A percentile compares a stretch with the other conserved stretches of the same genome.
phyloP scores from a whole-genome alignment of 2,797 vertebrate genomes.

The Gymnocypris eckloni region DNA sequence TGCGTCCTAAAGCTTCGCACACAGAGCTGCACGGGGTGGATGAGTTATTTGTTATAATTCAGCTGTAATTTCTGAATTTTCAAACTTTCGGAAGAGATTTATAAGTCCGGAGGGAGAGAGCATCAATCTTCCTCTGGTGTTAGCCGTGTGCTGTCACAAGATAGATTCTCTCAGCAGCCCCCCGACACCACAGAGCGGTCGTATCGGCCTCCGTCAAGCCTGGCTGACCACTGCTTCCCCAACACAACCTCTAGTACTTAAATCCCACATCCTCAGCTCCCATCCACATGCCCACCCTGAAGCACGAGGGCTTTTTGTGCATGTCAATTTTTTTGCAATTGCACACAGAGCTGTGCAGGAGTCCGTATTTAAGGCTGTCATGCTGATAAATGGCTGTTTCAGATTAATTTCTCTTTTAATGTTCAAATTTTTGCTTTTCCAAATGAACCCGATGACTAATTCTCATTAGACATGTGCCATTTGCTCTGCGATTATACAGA shows the following conservation, averaged over 20 bases:
- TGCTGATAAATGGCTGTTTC: conserved; percentile 75
- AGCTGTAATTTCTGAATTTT: conserved; percentile 77
- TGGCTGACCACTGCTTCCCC: conserved; percentile 71
- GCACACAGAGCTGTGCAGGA: not conserved
- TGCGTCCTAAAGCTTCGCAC: conserved; percentile 5
- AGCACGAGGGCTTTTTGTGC: not conserved
- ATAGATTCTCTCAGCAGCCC: conserved; percentile 75
- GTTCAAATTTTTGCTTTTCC: conserved; percentile 34
- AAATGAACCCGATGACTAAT: conserved; percentile 22
- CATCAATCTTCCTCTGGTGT: conserved; percentile 73
- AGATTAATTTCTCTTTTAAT: conserved; percentile 33
- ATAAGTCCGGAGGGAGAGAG: conserved; percentile 64
- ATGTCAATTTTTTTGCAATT: not conserved
- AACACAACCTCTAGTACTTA: conserved; percentile 42
- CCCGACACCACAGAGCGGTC: conserved; percentile 70
- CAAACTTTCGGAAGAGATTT: conserved; percentile 70
- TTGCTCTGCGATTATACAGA: conserved; percentile 36
- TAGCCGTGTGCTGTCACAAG: conserved; percentile 67
- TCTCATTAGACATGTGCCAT: conserved; percentile 40
- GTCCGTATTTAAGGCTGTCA: conserved; percentile 75
- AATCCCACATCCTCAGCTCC: conserved; percentile 66
- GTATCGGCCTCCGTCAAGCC: conserved; percentile 77
- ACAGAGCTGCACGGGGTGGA: conserved; percentile 8
- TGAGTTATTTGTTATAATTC: conserved; percentile 77
- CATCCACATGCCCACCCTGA: not conserved